phyloP scores from a whole-genome alignment of 2,888 invertebrate species.

The Xestia c-nigrum region DNA sequence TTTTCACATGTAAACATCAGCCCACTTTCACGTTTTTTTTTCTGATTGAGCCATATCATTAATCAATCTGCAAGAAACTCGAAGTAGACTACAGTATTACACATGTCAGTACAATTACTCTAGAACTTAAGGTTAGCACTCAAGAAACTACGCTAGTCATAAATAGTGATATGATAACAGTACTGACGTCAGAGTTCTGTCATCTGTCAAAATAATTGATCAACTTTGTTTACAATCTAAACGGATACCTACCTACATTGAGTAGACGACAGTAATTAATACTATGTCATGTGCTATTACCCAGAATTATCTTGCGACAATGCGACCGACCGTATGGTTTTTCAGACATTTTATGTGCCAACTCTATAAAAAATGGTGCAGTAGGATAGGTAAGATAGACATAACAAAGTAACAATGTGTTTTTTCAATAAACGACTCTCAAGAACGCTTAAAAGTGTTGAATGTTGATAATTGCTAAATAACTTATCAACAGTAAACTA shows the following conservation, averaged over 20 bases:
- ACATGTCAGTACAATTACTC: not conserved
- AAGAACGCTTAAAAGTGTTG: not conserved
- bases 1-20: conserved; percentile 61
- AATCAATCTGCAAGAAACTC: conserved; percentile 7
- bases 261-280: conserved; percentile 25
- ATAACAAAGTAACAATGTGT: not conserved
- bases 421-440: not conserved
- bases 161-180: not conserved
- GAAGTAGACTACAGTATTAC: conserved; percentile 1
- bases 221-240: conserved; percentile 38
- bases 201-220: conserved; percentile 48
- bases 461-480: not conserved
- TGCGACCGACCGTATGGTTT: conserved; percentile 29
- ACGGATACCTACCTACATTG: not conserved
- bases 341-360: conserved; percentile 47
- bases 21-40: conserved; percentile 27
- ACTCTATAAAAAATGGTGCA: conserved; percentile 21
- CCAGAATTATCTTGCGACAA: conserved; percentile 6
- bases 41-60: conserved; percentile 23
- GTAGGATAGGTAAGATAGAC: conserved; percentile 4
- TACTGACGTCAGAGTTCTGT: conserved; percentile 32
- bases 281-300: conserved; percentile 16
- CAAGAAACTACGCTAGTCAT: no score
- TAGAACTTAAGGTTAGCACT: not conserved
- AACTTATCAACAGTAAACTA: not conserved